A percentile compares a stretch with the other conserved stretches of the same genome.
Conservation (phyloP, 2,888 invertebrate species). For the Barypeithes pellucidus region DNA sequence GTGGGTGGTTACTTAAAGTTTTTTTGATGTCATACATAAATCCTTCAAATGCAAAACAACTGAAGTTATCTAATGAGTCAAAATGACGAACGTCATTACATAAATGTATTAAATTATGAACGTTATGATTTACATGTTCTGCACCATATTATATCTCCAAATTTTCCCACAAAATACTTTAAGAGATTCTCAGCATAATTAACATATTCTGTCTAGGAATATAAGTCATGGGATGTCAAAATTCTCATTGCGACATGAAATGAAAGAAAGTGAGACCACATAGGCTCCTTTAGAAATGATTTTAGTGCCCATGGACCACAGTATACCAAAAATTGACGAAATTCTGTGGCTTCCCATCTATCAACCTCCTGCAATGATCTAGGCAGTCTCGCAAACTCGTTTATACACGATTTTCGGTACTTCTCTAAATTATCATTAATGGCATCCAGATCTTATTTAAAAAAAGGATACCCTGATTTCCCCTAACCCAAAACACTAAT, state of each 20-base stretch:
- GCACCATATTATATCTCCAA: constrained; percentile 20
- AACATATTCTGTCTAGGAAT: background rate
- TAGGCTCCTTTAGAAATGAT: constrained; percentile 4
- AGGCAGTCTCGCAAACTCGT: constrained; percentile 31
- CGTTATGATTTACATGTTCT: constrained; percentile 32
- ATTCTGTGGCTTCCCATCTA: constrained; percentile 55
- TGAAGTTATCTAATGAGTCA: constrained; percentile 30
- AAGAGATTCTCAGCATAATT: constrained; percentile 16
- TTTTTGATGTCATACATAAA: constrained; percentile 28
- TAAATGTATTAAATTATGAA: constrained; percentile 29
- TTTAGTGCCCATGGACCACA: constrained; percentile 47
- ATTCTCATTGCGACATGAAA: constrained; percentile 21
- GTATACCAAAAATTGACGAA: constrained; percentile 53
- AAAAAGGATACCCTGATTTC: background rate
- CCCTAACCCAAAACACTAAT: constrained; percentile 27
- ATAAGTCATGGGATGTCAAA: background rate
- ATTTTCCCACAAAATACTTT: constrained; percentile 9
- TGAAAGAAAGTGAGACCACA: constrained; percentile 26
- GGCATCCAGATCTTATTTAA: constrained; percentile 5
- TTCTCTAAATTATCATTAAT: constrained; percentile 30
- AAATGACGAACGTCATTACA: background rate
- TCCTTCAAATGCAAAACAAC: constrained; percentile 30
- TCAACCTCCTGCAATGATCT: constrained; percentile 34
- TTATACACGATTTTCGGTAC: constrained; percentile 29
- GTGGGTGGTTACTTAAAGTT: constrained; percentile 3